These are phyloP conservation scores for Heliopora coerulea DNA, from an alignment of 92 coral and sea anemone genomes.

Conservation along the genomic window DNA sequence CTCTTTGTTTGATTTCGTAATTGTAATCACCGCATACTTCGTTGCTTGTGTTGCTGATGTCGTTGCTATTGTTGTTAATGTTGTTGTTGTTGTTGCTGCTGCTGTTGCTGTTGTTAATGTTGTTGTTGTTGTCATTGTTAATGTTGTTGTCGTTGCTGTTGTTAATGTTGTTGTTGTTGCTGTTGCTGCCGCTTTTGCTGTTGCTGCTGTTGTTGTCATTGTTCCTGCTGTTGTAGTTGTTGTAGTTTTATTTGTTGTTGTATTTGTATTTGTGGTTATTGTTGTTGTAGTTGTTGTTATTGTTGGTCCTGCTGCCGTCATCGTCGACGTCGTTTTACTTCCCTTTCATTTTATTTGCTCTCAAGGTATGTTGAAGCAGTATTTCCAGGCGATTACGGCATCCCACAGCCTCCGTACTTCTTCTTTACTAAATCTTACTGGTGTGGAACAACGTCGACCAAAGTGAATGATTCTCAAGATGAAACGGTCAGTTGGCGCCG, in stretches of 20 bases:
- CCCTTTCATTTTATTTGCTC: not conserved
- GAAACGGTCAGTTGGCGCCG: constrained; percentile 11
- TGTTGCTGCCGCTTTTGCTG: too few species aligned
- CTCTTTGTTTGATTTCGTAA: too few species aligned
- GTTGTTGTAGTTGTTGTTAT: not conserved
- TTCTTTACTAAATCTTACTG: constrained; percentile 84
- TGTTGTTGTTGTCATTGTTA: not conserved
- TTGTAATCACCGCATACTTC: too few species aligned
- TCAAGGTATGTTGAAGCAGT: constrained; percentile 90
- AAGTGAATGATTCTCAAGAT: constrained; percentile 57
- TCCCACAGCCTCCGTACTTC: constrained; percentile 88
- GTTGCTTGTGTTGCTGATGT: not conserved
- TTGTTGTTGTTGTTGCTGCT: not conserved
- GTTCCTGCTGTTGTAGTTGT: not conserved
- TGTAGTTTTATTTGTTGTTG: too few species aligned
- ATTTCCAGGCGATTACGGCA: constrained; percentile 91
- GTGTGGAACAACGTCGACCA: constrained; percentile 73
- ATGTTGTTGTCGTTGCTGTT: too few species aligned
- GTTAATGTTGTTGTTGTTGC: not conserved
- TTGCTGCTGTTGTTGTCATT: not conserved
- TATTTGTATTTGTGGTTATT: not conserved
- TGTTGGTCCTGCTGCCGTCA: not conserved
- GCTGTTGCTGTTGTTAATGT: not conserved
- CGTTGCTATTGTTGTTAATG: not conserved
- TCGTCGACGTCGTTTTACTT: not conserved